Evolutionary conservation across 2,113 vertebrate genomes (phyloP).

Genomic region (Corythornis cristatus): DNA sequence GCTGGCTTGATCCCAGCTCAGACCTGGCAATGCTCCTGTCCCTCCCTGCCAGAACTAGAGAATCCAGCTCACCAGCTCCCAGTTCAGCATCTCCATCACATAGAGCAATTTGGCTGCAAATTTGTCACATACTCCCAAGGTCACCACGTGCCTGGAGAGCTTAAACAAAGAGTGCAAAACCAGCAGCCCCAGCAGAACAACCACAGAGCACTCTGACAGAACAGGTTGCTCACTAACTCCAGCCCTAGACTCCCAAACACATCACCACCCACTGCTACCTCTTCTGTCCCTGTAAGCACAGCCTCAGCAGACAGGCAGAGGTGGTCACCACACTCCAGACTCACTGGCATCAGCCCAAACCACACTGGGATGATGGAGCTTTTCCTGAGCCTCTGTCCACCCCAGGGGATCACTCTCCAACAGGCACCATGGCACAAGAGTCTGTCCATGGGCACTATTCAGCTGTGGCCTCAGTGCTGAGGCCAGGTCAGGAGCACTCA

Average conservation of each 20-base stretch:
- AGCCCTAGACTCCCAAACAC: background rate
- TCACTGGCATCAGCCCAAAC: background rate
- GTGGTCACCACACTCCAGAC: fast-evolving
- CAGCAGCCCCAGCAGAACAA: background rate
- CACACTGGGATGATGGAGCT: background rate
- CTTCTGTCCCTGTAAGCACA: fast-evolving
- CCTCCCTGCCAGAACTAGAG: background rate
- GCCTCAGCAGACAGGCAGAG: background rate
- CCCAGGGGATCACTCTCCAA: background rate
- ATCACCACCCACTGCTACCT: fast-evolving
- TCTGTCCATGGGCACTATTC: background rate
- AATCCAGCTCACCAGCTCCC: background rate
- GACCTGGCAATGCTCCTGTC: background rate
- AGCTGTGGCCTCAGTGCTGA: background rate
- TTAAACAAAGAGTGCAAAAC: background rate
- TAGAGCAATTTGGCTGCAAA: background rate
- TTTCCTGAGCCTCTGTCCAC: background rate
- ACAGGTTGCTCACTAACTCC: background rate
- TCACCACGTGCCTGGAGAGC: background rate
- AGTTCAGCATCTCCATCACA: conserved; percentile 5
- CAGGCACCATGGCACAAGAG: fast-evolving
- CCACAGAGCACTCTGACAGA: fast-evolving
- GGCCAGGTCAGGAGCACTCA: no score
- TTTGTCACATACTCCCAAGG: background rate
- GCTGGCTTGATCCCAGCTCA: conserved; percentile 5